Conservation (phyloP, 2,797 vertebrate genomes). For the Falco novaeseelandiae region DNA sequence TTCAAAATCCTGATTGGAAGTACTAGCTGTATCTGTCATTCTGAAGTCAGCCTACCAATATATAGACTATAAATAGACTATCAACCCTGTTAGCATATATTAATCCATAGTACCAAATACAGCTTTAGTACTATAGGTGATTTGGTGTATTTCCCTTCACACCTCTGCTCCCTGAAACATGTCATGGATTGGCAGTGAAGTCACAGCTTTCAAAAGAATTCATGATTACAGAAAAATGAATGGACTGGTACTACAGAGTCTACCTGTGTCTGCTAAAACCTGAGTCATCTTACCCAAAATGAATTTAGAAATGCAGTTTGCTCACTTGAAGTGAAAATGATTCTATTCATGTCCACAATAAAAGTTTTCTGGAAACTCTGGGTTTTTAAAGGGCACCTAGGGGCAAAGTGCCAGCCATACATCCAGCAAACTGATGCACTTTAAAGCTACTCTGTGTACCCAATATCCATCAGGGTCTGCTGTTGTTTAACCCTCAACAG, state of each 20-base stretch:
- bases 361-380: neutral
- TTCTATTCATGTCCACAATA: neutral
- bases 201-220: neutral
- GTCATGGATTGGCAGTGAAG: neutral
- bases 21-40: neutral
- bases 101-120: neutral
- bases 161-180: neutral
- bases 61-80: neutral
- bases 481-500: neutral
- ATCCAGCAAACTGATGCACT: neutral
- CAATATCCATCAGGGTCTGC: too few relatives aligned
- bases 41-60: neutral
- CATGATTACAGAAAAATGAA: neutral
- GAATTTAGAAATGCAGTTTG: neutral
- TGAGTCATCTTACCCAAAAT: neutral
- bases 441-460: neutral
- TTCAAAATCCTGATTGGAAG: neutral
- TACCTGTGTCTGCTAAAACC: neutral
- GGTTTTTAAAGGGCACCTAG: neutral
- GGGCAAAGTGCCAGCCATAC: fast-evolving
- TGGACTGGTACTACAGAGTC: neutral
- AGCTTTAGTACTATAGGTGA: neutral
- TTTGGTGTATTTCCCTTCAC: neutral
- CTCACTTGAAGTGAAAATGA: neutral
- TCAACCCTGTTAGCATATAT: neutral